Evolutionary conservation across 1,140 invertebrate genomes (phyloP).

Genomic region (Nasonia giraulti): DNA sequence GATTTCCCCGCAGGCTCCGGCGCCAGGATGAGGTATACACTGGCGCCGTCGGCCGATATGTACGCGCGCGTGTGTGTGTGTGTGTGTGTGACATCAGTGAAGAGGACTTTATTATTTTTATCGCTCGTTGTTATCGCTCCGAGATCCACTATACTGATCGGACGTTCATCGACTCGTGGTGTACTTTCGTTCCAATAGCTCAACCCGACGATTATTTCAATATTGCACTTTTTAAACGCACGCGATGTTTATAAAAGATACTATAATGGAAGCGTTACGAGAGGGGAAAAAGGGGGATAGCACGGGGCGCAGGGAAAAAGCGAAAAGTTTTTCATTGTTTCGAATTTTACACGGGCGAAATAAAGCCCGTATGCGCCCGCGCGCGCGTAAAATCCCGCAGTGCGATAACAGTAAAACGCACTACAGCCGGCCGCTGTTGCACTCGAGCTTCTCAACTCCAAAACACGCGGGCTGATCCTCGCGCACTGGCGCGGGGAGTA

Average conservation of each 20-base stretch:
- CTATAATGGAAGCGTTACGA: background rate
- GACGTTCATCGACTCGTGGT: too few relatives aligned
- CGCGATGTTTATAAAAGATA: background rate
- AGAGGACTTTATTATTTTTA: conserved; percentile 18
- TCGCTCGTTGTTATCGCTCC: background rate
- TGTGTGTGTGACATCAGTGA: background rate
- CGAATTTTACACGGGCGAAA: conserved; percentile 36
- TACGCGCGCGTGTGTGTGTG: too few relatives aligned
- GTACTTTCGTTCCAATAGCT: too few relatives aligned
- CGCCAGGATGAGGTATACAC: background rate
- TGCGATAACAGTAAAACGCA: conserved; percentile 48
- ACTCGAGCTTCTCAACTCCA: conserved; percentile 42
- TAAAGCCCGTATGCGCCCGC: conserved; percentile 15
- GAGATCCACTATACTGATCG: background rate
- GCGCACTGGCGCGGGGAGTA: conserved; percentile 9
- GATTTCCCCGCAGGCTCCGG: conserved; percentile 51
- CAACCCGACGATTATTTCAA: background rate
- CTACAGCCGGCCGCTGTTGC: conserved; percentile 28
- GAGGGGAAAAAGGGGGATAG: background rate
- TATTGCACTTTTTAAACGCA: background rate
- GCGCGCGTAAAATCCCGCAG: conserved; percentile 10
- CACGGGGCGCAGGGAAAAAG: background rate
- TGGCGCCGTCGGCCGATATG: background rate
- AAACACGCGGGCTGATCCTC: conserved; percentile 38
- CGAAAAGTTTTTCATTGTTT: conserved; percentile 29